phyloP scores from a whole-genome alignment of 1,140 invertebrate species.

The Matsumurasca onukii region DNA sequence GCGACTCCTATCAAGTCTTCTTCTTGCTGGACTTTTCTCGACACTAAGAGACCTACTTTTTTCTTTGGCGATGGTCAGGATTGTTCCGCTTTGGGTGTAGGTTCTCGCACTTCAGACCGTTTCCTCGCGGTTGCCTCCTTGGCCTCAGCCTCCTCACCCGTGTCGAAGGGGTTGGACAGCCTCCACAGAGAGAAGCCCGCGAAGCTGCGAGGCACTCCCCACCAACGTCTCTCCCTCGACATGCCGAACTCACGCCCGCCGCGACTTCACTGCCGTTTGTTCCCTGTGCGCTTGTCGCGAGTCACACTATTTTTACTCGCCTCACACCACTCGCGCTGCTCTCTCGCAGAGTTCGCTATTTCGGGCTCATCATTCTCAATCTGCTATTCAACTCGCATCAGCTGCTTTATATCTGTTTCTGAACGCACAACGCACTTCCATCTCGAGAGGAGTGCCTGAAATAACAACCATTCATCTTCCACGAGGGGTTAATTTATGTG shows the following conservation, averaged over 20 bases:
- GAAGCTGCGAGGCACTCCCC: constrained; percentile 21
- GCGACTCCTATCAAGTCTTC: background rate
- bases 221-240: constrained; percentile 31
- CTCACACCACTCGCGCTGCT: background rate
- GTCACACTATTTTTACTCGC: constrained; percentile 14
- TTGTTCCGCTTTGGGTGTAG: background rate
- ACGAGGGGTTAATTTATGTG: too few relatives aligned
- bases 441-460: too few relatives aligned
- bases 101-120: background rate
- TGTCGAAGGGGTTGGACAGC: constrained; percentile 29
- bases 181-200: constrained; percentile 29
- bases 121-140: background rate
- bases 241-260: constrained; percentile 9
- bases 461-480: too few relatives aligned
- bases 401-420: background rate
- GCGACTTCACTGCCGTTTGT: background rate
- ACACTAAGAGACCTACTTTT: background rate
- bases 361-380: background rate
- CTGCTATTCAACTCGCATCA: too few relatives aligned
- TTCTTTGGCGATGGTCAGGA: background rate
- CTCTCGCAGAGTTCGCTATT: constrained; percentile 25
- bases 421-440: background rate
- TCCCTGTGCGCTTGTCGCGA: background rate
- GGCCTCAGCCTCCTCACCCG: background rate
- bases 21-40: constrained; percentile 3